phyloP scores from a whole-genome alignment of 2,888 invertebrate species.

The Blomia tropicalis region DNA sequence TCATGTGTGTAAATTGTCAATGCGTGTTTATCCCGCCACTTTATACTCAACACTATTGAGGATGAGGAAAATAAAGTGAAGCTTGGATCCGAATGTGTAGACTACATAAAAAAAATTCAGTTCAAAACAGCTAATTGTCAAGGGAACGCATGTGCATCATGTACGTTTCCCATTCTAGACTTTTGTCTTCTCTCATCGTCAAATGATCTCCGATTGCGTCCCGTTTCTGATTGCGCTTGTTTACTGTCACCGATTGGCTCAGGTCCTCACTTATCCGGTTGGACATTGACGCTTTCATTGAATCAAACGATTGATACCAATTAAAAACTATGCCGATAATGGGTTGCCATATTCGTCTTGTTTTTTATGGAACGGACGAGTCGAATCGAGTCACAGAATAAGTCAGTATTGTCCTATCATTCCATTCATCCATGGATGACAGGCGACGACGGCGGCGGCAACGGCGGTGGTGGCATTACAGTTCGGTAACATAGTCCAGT shows the following conservation, averaged over 20 bases:
- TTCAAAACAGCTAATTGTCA: not conserved
- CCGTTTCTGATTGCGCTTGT: too few species aligned
- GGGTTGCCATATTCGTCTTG: too few species aligned
- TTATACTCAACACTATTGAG: too few species aligned
- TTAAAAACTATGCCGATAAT: too few species aligned
- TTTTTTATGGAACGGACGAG: too few species aligned
- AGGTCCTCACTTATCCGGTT: too few species aligned
- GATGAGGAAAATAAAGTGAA: too few species aligned
- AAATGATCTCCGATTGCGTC: not conserved
- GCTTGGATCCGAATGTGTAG: not conserved
- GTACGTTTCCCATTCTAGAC: not conserved
- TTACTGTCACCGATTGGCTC: too few species aligned
- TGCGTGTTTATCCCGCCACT: conserved; percentile 9
- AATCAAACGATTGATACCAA: not conserved
- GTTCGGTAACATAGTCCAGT: not conserved
- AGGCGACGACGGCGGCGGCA: not conserved
- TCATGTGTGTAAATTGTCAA: conserved; percentile 15
- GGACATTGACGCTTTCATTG: too few species aligned
- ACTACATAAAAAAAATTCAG: not conserved
- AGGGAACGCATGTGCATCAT: conserved; percentile 2
- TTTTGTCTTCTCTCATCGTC: too few species aligned
- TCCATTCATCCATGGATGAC: conserved; percentile 10
- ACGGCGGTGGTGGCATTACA: not conserved
- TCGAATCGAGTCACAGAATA: too few species aligned
- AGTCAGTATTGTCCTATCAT: too few species aligned